phyloP scores from a whole-genome alignment of 1,140 invertebrate species.

The Pseudomyrmex cubaensis region DNA sequence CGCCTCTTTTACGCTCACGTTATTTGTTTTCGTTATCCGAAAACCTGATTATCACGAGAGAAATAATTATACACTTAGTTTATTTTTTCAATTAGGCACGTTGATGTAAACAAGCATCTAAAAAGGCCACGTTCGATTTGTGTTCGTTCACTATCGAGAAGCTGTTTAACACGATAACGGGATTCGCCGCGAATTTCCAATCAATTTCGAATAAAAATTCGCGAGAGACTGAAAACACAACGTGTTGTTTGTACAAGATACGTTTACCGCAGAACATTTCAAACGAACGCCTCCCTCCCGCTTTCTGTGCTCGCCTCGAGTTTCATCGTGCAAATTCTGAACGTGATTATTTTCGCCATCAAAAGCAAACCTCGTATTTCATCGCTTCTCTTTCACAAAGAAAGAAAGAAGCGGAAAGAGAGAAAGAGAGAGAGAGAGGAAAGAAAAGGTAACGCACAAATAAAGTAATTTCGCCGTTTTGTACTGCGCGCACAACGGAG shows the following conservation, averaged over 20 bases:
- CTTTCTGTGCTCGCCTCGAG: not conserved
- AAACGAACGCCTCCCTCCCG: not conserved
- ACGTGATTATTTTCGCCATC: slow-evolving; percentile 10
- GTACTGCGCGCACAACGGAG: not conserved
- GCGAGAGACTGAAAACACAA: slow-evolving; percentile 3
- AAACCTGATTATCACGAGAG: not conserved
- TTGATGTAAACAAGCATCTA: not conserved
- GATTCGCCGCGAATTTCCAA: slow-evolving; percentile 4
- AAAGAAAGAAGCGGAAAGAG: too few relatives aligned
- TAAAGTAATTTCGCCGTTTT: slow-evolving; percentile 3
- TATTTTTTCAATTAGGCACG: not conserved
- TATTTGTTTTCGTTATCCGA: not conserved
- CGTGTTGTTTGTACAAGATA: not conserved
- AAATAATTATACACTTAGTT: slow-evolving; percentile 38
- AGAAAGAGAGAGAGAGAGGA: not conserved
- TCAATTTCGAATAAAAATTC: slow-evolving; percentile 27
- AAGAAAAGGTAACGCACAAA: not conserved
- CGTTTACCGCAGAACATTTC: slow-evolving; percentile 27
- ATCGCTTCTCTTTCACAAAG: not conserved
- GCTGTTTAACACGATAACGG: slow-evolving; percentile 26
- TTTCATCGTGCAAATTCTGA: not conserved
- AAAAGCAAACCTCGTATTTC: not conserved
- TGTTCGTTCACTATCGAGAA: slow-evolving; percentile 32
- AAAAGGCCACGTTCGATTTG: not conserved
- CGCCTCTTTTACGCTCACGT: not conserved